phyloP scores from a whole-genome alignment of 2,113 vertebrate species.

The Puma concolor region DNA sequence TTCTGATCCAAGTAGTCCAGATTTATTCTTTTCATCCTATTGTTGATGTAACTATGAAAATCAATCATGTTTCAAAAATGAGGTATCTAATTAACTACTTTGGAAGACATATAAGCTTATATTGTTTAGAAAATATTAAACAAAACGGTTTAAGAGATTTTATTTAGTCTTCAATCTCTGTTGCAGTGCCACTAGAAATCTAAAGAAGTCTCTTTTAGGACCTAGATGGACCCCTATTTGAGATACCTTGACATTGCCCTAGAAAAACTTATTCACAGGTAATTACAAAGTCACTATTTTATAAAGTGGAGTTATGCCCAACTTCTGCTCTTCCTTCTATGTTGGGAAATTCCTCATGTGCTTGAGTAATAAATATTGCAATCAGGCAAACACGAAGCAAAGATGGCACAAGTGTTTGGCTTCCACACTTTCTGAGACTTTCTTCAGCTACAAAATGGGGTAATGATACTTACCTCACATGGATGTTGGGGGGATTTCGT shows the following conservation, averaged over 20 bases:
- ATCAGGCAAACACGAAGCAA: background rate
- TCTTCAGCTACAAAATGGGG: background rate
- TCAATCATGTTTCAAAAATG: background rate
- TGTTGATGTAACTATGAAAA: background rate
- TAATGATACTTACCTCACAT: background rate
- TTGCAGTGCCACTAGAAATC: background rate
- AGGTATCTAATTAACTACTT: slow-evolving; percentile 8
- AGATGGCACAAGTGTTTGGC: background rate
- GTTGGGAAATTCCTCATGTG: background rate
- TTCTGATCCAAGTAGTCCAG: background rate
- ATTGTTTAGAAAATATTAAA: background rate
- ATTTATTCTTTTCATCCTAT: background rate
- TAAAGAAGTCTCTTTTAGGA: background rate
- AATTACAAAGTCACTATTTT: background rate
- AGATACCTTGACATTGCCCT: background rate
- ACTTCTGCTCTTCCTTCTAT: background rate
- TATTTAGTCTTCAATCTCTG: background rate
- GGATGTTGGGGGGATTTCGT: background rate
- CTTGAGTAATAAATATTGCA: background rate
- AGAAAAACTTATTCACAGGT: background rate
- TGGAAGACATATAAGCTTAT: background rate
- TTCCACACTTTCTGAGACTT: background rate
- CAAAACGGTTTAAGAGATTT: background rate
- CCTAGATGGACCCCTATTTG: background rate
- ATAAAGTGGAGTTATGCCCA: background rate